Evolutionary conservation across 2,113 vertebrate species (phyloP).

Genomic region (Pelecanus crispus): DNA sequence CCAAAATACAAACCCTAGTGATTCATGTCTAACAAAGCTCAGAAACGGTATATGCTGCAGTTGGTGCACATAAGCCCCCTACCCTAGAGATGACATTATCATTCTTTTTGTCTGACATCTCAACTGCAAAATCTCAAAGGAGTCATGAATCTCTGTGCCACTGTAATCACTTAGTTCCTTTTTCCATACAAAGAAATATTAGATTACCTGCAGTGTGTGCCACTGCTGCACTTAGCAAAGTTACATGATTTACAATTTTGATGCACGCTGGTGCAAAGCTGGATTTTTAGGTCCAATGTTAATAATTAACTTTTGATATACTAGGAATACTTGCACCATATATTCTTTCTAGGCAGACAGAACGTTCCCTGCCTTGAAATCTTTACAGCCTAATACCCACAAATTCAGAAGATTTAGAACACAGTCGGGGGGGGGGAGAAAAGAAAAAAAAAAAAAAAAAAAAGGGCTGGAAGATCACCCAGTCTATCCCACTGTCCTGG

Average conservation of each 20-base stretch:
- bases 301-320: background rate
- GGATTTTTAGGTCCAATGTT: background rate
- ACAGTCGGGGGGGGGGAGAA: background rate
- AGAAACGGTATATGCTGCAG: background rate
- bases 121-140: background rate
- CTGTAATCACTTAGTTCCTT: background rate
- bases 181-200: background rate
- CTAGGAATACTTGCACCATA: background rate
- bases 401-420: background rate
- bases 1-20: background rate
- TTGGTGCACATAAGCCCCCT: background rate
- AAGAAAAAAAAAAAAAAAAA: no score
- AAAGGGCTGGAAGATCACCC: background rate
- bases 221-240: background rate
- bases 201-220: background rate
- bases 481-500: background rate
- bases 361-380: background rate
- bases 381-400: background rate
- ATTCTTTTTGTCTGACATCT: background rate
- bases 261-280: background rate
- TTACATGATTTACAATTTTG: background rate
- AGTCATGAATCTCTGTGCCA: background rate
- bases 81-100: background rate
- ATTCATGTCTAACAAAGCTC: background rate
- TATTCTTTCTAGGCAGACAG: background rate